These are phyloP conservation scores for Siphonodentalium dalli DNA, from an alignment of 2,888 invertebrate genomes.

Conservation along the genomic window DNA sequence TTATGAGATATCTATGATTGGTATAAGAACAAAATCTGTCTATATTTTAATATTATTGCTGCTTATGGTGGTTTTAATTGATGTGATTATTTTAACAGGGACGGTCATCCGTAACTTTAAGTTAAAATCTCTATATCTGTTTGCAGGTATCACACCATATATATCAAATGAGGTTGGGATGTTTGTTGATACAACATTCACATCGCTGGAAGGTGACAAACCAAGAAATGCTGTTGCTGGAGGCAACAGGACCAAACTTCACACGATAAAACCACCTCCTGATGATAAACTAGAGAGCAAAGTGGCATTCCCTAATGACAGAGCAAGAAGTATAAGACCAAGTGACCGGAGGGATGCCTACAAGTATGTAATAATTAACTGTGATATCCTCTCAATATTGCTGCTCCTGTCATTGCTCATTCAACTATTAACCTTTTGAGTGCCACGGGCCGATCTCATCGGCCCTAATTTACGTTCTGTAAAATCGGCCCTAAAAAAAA, in stretches of 20 bases:
- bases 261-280: slow-evolving; percentile 33
- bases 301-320: slow-evolving; percentile 65
- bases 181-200: slow-evolving; percentile 55
- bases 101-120: no score
- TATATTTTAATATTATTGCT: no score
- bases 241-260: slow-evolving; percentile 46
- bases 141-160: slow-evolving; percentile 61
- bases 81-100: no score
- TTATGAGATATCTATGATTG: no score
- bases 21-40: no score
- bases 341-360: slow-evolving; percentile 50
- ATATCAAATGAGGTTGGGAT: slow-evolving; percentile 64
- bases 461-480: no score
- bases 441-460: no score
- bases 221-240: slow-evolving; percentile 57
- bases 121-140: not conserved
- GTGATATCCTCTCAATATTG: no score
- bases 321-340: slow-evolving; percentile 60
- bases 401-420: no score
- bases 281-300: slow-evolving; percentile 32
- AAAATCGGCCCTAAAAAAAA: no score
- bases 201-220: slow-evolving; percentile 35
- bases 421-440: no score
- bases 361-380: slow-evolving; percentile 43
- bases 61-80: no score